Evolutionary conservation across 2,888 invertebrate species (phyloP), one percentile per base, ranked within the genome.

Genomic region (Noctua comes): DNA sequence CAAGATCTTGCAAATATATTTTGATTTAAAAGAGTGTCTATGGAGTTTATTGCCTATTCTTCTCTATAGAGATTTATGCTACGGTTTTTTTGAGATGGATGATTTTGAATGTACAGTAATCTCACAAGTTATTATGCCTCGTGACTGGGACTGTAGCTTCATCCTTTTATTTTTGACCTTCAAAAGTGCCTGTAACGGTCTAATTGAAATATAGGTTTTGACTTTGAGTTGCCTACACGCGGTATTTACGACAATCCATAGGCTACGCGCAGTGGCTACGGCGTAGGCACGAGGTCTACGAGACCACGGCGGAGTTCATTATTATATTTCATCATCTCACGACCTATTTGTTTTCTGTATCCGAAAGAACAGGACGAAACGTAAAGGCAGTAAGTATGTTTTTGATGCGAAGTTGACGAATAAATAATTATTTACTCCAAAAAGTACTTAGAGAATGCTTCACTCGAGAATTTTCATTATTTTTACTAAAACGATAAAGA

Each of bases 271-370:
- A 54, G 36, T 7, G 54, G 54, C 79, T 79, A 79, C 79, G 78
- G 36, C 79, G 79, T 79, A 79, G 79, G n/a, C 83, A 10, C 11
- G n/a, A 16, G 46, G 74, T n/a, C 79, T 79, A 68, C 84, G 66
- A 68, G 21, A 27, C 79, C 77, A 59, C 31, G 48, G 2, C 1
- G 10, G 11, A 57, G 13, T n/a, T 11, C 0, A 27, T 36, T 46
- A 18, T 57, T 73, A 36, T 43, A 27, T 40, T 59, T 24, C 24
- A 24, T 10, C 4, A 62, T 31, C 8, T 51, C 40, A 31, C 1
- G 18, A 24, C 8, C 13, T 46, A 6, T 21, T 31, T 46, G 18
- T 48, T 16, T 46, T 43, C 7, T n/a, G 10, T 11, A 31, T 46
- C 8, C 31, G 11, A 36, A n/a, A 48, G 7, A 13, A 21, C 48